Percentiles rank a stretch among this genome's conserved stretches.
These are phyloP conservation scores for Misgurnus mizolepis DNA, from an alignment of 2,113 vertebrate genomes.

Conservation along the genomic window DNA sequence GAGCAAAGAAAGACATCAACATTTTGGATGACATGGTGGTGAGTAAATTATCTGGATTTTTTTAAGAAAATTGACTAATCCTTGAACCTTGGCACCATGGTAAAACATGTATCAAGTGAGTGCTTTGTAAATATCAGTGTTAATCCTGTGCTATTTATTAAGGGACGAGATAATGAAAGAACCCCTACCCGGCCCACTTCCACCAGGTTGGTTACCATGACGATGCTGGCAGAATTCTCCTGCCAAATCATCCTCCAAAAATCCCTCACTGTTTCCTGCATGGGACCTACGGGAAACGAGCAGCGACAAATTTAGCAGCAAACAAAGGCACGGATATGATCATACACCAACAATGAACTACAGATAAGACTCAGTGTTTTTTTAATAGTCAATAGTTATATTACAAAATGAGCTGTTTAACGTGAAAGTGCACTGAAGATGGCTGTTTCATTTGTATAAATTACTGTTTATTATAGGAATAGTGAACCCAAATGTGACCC, in stretches of 20 bases:
- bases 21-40: too few species aligned
- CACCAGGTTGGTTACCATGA: constrained; percentile 99
- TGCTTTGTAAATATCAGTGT: constrained; percentile 1
- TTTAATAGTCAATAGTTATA: constrained; percentile 54
- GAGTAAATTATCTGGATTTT: too few species aligned
- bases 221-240: constrained; percentile 94
- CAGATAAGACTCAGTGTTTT: constrained; percentile 39
- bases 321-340: constrained; percentile 17
- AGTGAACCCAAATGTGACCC: too few species aligned
- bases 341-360: constrained; percentile 54
- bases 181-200: constrained; percentile 96
- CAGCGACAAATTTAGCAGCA: constrained; percentile 35
- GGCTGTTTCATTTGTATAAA: too few species aligned
- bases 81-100: background rate
- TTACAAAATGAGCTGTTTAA: too few species aligned
- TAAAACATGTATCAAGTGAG: background rate
- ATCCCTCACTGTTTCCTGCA: constrained; percentile 98
- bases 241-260: constrained; percentile 99
- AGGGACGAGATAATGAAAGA: constrained; percentile 16
- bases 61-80: too few species aligned
- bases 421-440: too few species aligned
- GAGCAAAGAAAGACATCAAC: too few species aligned
- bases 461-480: too few species aligned
- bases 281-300: constrained; percentile 79
- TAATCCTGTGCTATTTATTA: constrained; percentile 21